Conservation (phyloP, 1,140 invertebrate species). For the Drosophila sucinea region DNA sequence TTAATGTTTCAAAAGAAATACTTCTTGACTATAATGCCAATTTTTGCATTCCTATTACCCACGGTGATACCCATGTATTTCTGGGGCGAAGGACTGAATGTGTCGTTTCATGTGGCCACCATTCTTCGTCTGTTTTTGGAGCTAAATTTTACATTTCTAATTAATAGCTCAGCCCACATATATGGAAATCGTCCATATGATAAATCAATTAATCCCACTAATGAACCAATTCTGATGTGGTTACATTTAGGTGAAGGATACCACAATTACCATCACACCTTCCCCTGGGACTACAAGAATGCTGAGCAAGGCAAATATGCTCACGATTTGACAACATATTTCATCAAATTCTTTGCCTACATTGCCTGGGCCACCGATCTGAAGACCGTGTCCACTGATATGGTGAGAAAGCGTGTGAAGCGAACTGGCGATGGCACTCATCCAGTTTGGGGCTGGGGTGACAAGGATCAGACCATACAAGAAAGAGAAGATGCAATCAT, state of each 20-base stretch:
- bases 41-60: slow-evolving; percentile 86
- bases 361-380: slow-evolving; percentile 90
- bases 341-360: slow-evolving; percentile 90
- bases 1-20: slow-evolving; percentile 87
- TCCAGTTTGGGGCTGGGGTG: slow-evolving; percentile 85
- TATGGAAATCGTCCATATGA: slow-evolving; percentile 86
- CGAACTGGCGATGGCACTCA: slow-evolving; percentile 87
- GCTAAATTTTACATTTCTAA: slow-evolving; percentile 88
- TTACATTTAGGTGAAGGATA: slow-evolving; percentile 86
- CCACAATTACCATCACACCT: slow-evolving; percentile 84
- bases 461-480: slow-evolving; percentile 84
- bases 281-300: slow-evolving; percentile 88
- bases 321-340: slow-evolving; percentile 55
- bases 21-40: slow-evolving; percentile 6
- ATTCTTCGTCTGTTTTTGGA: slow-evolving; percentile 85
- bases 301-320: slow-evolving; percentile 83
- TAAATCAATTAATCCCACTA: slow-evolving; percentile 85
- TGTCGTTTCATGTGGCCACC: slow-evolving; percentile 15
- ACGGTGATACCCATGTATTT: slow-evolving; percentile 86
- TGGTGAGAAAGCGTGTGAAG: slow-evolving; percentile 82
- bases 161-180: slow-evolving; percentile 88
- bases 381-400: slow-evolving; percentile 84
- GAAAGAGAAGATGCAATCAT: slow-evolving; percentile 54
- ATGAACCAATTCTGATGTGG: slow-evolving; percentile 85
- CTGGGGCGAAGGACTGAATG: slow-evolving; percentile 85